Percentiles rank a stretch among this genome's conserved stretches.
Conservation (phyloP, 2,113 vertebrate species). For the Gobio gobio region DNA sequence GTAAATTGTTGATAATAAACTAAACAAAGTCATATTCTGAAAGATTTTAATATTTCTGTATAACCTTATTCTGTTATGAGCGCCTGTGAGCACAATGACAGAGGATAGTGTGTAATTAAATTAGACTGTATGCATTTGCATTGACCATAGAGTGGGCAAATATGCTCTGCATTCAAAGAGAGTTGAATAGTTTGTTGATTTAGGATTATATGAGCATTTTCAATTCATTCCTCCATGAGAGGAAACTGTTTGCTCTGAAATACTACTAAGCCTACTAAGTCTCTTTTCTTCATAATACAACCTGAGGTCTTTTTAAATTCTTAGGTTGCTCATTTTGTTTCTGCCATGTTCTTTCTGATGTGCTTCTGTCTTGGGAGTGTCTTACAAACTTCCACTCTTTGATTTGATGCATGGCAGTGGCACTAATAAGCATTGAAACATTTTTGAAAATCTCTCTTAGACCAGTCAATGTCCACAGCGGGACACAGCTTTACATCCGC, state of each 20-base stretch:
- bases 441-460: not conserved
- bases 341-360: not conserved
- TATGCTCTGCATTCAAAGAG: not conserved
- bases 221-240: not conserved
- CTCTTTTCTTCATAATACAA: not conserved
- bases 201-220: not conserved
- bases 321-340: not conserved
- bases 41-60: not conserved
- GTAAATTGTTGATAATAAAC: not conserved
- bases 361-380: not conserved
- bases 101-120: not conserved
- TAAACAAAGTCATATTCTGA: not conserved
- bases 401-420: not conserved
- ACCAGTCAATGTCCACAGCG: constrained; percentile 3
- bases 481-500: not conserved
- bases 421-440: not conserved
- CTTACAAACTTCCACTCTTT: not conserved
- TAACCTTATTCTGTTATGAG: not conserved
- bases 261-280: not conserved
- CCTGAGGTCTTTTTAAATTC: not conserved
- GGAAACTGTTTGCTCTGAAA: constrained; percentile 15
- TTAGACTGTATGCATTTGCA: too few species aligned
- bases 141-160: not conserved
- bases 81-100: too few species aligned
- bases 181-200: constrained; percentile 25